Evolutionary conservation across 2,888 invertebrate species (phyloP).

Genomic region (Zygaena filipendulae): DNA sequence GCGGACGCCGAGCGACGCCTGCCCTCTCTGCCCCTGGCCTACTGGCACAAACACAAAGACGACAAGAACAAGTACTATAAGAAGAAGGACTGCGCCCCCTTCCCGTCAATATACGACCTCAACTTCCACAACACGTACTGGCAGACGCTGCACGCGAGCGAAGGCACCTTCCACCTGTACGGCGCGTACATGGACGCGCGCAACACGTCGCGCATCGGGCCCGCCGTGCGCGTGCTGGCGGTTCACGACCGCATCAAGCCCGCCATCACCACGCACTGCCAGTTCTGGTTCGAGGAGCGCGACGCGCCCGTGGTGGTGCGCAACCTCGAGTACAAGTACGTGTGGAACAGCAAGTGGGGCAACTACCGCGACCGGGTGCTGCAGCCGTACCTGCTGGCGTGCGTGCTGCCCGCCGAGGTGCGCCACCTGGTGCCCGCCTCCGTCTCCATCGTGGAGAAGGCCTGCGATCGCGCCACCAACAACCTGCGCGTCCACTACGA

Average conservation of each 20-base stretch:
- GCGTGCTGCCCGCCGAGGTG: conserved; percentile 83
- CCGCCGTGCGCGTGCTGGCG: conserved; percentile 84
- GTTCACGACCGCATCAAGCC: conserved; percentile 94
- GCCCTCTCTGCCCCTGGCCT: conserved; percentile 86
- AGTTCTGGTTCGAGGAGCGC: conserved; percentile 89
- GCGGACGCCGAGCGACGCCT: conserved; percentile 82
- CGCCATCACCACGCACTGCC: conserved; percentile 83
- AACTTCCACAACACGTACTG: conserved; percentile 95
- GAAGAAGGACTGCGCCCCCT: conserved; percentile 83
- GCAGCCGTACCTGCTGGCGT: conserved; percentile 91
- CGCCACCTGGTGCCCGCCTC: conserved; percentile 80
- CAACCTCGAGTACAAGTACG: conserved; percentile 90
- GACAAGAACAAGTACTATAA: conserved; percentile 74
- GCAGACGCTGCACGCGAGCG: conserved; percentile 84
- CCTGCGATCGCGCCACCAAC: conserved; percentile 88
- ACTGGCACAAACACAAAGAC: conserved; percentile 86
- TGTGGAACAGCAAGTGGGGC: conserved; percentile 95
- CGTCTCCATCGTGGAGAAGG: conserved; percentile 85
- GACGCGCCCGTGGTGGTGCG: conserved; percentile 84
- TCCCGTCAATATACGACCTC: conserved; percentile 89
- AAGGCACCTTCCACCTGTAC: conserved; percentile 91
- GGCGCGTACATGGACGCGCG: conserved; percentile 91
- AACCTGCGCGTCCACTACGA: conserved; percentile 86
- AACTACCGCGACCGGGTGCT: conserved; percentile 92
- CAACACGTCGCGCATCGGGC: conserved; percentile 80